Percentiles rank a stretch among this genome's conserved stretches.
Evolutionary conservation across 2,797 vertebrate species (phyloP).

Genomic region (Gambelia wislizenii): DNA sequence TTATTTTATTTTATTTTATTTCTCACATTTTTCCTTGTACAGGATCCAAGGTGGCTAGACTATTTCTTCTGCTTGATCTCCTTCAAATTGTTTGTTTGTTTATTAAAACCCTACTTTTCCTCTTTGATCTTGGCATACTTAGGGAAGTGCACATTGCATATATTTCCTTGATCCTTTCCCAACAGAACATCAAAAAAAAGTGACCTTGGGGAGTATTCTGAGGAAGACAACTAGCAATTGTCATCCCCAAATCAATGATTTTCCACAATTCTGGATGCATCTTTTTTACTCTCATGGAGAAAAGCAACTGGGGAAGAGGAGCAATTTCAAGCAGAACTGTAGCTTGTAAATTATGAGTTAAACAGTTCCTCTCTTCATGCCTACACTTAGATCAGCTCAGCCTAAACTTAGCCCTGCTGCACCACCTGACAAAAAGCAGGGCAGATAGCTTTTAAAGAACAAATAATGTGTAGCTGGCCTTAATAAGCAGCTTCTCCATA

Average conservation of each 20-base stretch:
- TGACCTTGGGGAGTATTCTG: background rate
- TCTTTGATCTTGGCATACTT: slow-evolving; percentile 10
- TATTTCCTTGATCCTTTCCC: background rate
- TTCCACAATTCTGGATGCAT: no score
- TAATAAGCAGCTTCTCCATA: slow-evolving; percentile 41
- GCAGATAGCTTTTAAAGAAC: background rate
- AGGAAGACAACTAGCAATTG: background rate
- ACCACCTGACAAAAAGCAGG: no score
- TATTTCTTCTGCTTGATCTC: slow-evolving; percentile 57
- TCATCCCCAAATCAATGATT: no score
- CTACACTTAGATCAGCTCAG: background rate
- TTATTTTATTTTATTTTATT: slow-evolving; percentile 12
- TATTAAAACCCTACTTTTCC: slow-evolving; percentile 40
- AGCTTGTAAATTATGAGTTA: background rate
- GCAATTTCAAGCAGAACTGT: background rate
- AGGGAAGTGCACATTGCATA: background rate
- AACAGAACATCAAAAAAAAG: background rate
- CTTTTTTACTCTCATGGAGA: background rate
- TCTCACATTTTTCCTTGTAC: no score
- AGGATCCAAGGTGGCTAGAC: no score
- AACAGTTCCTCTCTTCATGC: background rate
- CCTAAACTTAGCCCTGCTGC: background rate
- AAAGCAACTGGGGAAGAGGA: background rate
- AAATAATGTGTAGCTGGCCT: background rate
- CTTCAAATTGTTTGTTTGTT: slow-evolving; percentile 69